Percentiles rank a stretch among this genome's conserved stretches.
Evolutionary conservation across 1,140 invertebrate genomes (phyloP).

Genomic region (Drosophila kikkawai): DNA sequence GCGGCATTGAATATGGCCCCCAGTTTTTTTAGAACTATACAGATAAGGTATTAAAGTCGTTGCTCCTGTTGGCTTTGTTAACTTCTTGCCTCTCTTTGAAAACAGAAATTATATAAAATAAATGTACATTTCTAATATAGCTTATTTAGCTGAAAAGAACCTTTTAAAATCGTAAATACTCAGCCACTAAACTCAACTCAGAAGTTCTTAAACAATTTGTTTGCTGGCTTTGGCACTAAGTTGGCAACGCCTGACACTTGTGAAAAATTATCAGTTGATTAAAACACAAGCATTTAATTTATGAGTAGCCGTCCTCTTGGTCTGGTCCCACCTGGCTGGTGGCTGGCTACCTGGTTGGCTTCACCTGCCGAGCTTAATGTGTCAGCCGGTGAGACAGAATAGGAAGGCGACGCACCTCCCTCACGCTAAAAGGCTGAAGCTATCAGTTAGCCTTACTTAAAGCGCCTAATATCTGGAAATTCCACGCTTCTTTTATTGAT

Average conservation of each 20-base stretch:
- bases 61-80: conserved; percentile 26
- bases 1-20: conserved; percentile 22
- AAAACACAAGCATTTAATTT: conserved; percentile 55
- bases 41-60: conserved; percentile 55
- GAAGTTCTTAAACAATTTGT: conserved; percentile 14
- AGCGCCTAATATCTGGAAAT: conserved; percentile 33
- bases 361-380: conserved; percentile 17
- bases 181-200: background rate
- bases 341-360: background rate
- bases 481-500: conserved; percentile 36
- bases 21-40: conserved; percentile 7
- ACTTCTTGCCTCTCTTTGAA: background rate
- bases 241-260: conserved; percentile 23
- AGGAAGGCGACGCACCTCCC: conserved; percentile 18
- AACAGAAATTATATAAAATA: no score
- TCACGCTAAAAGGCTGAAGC: conserved; percentile 17
- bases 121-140: no score
- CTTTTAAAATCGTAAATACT: background rate
- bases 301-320: conserved; percentile 25
- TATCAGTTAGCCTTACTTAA: conserved; percentile 34
- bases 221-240: conserved; percentile 23
- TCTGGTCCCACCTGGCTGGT: background rate
- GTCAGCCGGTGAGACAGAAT: conserved; percentile 28
- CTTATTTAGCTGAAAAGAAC: no score
- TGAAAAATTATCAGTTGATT: conserved; percentile 54